These are phyloP conservation scores for Ormyrus rosae DNA, from an alignment of 2,888 invertebrate species.

Conservation along the genomic window DNA sequence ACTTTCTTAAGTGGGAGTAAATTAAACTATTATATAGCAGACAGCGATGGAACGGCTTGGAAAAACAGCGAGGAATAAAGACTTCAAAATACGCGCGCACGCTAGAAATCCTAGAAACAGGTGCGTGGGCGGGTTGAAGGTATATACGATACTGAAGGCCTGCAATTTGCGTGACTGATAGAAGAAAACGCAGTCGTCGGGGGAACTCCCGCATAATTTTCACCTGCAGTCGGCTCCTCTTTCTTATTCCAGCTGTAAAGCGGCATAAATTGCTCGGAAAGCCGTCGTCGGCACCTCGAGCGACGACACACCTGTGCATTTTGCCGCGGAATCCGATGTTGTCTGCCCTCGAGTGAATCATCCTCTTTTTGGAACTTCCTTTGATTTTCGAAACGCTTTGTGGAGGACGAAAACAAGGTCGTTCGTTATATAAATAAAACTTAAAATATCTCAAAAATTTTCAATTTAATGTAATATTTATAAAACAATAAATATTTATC, in stretches of 20 bases:
- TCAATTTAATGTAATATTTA: no score
- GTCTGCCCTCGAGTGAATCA: neutral
- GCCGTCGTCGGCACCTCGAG: constrained; percentile 28
- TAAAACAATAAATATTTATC: no score
- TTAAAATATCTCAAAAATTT: no score
- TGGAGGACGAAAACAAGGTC: no score
- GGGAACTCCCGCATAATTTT: constrained; percentile 26
- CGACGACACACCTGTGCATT: constrained; percentile 42
- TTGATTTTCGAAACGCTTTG: constrained; percentile 11
- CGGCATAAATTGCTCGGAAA: constrained; percentile 26
- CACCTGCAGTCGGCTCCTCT: neutral
- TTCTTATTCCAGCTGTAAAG: constrained; percentile 40
- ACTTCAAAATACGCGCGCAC: constrained; percentile 26
- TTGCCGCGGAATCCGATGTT: neutral
- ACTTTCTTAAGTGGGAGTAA: neutral
- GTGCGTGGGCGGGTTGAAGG: constrained; percentile 46
- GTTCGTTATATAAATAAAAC: no score
- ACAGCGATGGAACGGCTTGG: neutral
- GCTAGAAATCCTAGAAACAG: constrained; percentile 55
- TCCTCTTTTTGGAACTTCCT: constrained; percentile 4
- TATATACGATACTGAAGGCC: constrained; percentile 24
- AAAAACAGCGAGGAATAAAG: constrained; percentile 34
- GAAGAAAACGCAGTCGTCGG: constrained; percentile 14
- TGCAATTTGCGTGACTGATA: constrained; percentile 54
- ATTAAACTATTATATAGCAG: constrained; percentile 23